Base-by-base conservation (phyloP, 1,140 invertebrate species). In the Papilio polytes region DNA sequence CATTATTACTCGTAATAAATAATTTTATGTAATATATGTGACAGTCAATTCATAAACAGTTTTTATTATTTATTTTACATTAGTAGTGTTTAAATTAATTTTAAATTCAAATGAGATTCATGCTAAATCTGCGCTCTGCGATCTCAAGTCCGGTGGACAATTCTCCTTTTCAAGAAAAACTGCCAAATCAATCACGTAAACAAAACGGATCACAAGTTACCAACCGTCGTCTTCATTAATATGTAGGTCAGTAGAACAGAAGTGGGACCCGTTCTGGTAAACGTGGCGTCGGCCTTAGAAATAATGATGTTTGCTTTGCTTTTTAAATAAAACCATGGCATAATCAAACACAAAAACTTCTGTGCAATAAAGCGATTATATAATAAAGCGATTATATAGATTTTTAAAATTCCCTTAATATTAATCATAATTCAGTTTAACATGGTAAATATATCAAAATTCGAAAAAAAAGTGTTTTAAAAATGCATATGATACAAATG, bases 191-290 rank as follows among this genome's bases (percentile, higher is more conserved):
- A 41, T 41, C 36, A 41, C 36, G 8, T 0, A 41, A 41, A 8
- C 8, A 41, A 63, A 26, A 63, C 59, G 10, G 59, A 63, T 12
- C 10, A 63, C 26, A 31, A 31, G 26, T 15, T 59, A 20, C n/a
- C n/a, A 70, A 12, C 9, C 20, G 59, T 51, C 13, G 59, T 15
- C 13, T 31, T 15, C 26, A 26, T 70, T 26, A 31, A 70, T 70
- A 31, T 66, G 36, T 70, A 70, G 63, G 63, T 70, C 22, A 70
- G 26, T 31, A 36, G 63, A 70, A 70, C 63, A 66, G 20, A 22
- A 12, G 22, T 31, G 3, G 12, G 12, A 7, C 13, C 63, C 12
- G 26, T n/a, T 31, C 13, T 70, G 12, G 18, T 12, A 70, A 70
- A 70, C 63, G 63, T 70, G 3, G 15, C 59, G 22, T 22, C n/a